Conservation (phyloP, 1,140 invertebrate species). For the Drosophila rufa region DNA sequence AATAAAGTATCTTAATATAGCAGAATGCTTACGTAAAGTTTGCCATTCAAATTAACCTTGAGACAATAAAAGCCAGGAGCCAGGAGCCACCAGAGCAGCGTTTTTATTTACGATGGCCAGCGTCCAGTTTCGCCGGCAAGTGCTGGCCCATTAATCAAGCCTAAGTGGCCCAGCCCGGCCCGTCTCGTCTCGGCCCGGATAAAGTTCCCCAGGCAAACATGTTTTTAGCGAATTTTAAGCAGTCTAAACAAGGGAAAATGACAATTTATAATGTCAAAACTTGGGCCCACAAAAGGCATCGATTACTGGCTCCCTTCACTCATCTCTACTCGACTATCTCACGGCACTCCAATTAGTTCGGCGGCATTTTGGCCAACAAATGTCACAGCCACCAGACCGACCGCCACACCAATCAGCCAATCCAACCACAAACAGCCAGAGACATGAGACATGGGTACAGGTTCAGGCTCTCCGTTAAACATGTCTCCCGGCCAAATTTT, state of each 20-base stretch:
- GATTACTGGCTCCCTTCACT: slow-evolving; percentile 25
- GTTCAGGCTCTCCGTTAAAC: slow-evolving; percentile 50
- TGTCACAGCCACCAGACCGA: slow-evolving; percentile 18
- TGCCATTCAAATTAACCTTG: slow-evolving; percentile 79
- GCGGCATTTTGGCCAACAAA: slow-evolving; percentile 28
- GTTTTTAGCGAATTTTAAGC: slow-evolving; percentile 27
- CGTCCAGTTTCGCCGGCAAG: slow-evolving; percentile 43
- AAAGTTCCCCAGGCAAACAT: slow-evolving; percentile 52
- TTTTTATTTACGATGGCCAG: slow-evolving; percentile 49
- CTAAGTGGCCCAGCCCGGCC: slow-evolving; percentile 55
- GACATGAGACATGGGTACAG: slow-evolving; percentile 6
- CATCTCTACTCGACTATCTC: background rate
- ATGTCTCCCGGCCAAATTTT: slow-evolving; percentile 65
- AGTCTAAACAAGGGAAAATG: slow-evolving; percentile 21
- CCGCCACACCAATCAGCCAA: slow-evolving; percentile 60
- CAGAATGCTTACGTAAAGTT: slow-evolving; percentile 66
- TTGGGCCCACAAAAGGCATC: slow-evolving; percentile 1
- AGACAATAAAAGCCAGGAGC: slow-evolving; percentile 68
- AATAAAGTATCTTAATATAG: slow-evolving; percentile 43
- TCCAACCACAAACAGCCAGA: slow-evolving; percentile 9
- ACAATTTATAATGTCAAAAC: slow-evolving; percentile 41
- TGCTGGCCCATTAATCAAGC: slow-evolving; percentile 75
- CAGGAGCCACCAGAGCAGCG: background rate
- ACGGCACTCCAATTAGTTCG: slow-evolving; percentile 52
- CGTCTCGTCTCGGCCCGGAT: slow-evolving; percentile 41